Conservation (phyloP, 2,888 invertebrate species). For the Conomelus anceps region DNA sequence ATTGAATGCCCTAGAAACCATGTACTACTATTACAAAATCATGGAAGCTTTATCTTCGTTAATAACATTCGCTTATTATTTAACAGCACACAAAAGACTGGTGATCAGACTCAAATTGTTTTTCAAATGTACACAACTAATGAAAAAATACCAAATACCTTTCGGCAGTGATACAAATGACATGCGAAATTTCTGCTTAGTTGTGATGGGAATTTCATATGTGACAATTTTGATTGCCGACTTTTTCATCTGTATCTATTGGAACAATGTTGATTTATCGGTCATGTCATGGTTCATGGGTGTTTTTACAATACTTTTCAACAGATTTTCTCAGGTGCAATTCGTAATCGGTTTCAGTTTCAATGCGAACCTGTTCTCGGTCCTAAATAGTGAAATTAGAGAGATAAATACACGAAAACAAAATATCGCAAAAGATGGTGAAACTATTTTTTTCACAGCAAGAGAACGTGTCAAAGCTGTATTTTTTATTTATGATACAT, state of each 20-base stretch:
- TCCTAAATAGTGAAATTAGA: background rate
- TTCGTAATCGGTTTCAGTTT: background rate
- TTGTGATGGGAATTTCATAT: background rate
- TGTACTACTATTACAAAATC: background rate
- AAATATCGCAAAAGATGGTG: background rate
- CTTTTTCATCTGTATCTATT: background rate
- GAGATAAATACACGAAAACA: background rate
- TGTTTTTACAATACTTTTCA: background rate
- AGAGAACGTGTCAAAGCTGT: background rate
- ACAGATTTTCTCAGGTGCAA: background rate
- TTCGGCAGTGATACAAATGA: background rate
- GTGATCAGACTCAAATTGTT: background rate
- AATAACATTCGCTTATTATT: background rate
- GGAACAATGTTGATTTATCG: background rate
- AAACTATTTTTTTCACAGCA: background rate
- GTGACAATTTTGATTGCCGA: background rate
- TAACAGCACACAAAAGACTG: background rate
- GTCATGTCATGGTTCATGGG: background rate
- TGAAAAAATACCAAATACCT: background rate
- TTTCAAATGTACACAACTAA: background rate
- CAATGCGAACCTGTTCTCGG: background rate
- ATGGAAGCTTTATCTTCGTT: background rate
- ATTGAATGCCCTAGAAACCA: background rate
- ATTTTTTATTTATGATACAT: background rate
- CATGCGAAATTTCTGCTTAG: background rate